These are phyloP conservation scores for Oreocharis arfaki DNA, from an alignment of 2,113 vertebrate genomes.

Conservation along the genomic window DNA sequence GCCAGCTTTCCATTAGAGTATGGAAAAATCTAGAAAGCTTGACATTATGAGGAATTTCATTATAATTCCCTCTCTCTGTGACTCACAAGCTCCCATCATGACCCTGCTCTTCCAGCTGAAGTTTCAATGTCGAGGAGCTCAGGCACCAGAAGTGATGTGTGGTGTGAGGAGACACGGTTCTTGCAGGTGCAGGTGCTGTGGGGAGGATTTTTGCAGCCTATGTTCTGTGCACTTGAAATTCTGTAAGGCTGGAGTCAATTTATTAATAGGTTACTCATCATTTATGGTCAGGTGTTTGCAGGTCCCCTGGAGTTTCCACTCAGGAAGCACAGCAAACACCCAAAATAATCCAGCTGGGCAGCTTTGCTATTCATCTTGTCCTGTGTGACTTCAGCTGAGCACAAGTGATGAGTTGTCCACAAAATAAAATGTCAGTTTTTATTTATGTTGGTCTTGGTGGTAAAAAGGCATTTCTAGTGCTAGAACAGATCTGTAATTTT, in stretches of 20 bases:
- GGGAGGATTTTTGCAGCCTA: not conserved
- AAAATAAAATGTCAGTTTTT: not conserved
- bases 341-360: not conserved
- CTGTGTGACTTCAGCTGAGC: not conserved
- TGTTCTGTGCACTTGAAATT: not conserved
- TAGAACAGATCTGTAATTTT: not conserved
- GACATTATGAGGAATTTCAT: not conserved
- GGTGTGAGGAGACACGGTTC: rapidly evolving
- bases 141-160: not conserved
- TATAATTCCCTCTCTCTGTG: not conserved
- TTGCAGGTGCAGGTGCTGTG: not conserved
- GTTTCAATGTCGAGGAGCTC: not conserved
- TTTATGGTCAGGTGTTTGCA: not conserved
- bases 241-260: not conserved
- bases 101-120: not conserved
- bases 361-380: not conserved
- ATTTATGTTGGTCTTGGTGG: not conserved
- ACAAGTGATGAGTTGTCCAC: not conserved
- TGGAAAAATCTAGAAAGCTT: not conserved
- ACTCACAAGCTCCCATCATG: not conserved
- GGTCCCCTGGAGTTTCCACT: not conserved
- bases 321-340: not conserved
- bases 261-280: not conserved
- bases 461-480: not conserved
- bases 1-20: not conserved